These are phyloP conservation scores for Macrophya alboannulata DNA, from an alignment of 2,888 invertebrate genomes.

Conservation along the genomic window DNA sequence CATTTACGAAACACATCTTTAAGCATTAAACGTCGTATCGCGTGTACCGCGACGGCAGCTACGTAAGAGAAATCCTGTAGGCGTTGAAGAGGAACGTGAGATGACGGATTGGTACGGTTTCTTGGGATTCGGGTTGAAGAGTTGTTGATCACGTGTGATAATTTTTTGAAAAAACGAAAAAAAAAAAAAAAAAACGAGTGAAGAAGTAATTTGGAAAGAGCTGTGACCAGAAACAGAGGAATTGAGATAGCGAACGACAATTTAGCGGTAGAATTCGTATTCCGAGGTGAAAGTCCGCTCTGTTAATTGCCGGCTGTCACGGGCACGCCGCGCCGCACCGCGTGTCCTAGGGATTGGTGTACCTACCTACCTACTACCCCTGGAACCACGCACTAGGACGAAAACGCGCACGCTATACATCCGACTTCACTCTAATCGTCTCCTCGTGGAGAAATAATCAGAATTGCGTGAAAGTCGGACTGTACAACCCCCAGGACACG, in stretches of 20 bases:
- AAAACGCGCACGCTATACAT: constrained; percentile 35
- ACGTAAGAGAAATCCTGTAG: background rate
- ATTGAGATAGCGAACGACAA: background rate
- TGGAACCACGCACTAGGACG: constrained; percentile 28
- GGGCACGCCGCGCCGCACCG: constrained; percentile 72
- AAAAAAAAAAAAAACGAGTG: constrained; percentile 62
- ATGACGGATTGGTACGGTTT: background rate
- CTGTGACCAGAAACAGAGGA: constrained; percentile 4
- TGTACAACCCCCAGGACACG: background rate
- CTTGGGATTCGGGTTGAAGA: background rate
- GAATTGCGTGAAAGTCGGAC: constrained; percentile 29
- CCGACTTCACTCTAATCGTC: constrained; percentile 5
- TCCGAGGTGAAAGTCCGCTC: constrained; percentile 74
- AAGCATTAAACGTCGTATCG: constrained; percentile 49
- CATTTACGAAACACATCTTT: background rate
- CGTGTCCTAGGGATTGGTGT: constrained; percentile 66
- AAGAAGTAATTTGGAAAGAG: constrained; percentile 49
- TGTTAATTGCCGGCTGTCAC: constrained; percentile 80
- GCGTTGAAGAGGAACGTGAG: background rate
- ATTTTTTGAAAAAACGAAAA: background rate
- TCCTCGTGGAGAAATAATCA: constrained; percentile 34
- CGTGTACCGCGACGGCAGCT: constrained; percentile 20
- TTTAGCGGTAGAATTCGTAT: constrained; percentile 63
- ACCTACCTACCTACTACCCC: constrained; percentile 11
- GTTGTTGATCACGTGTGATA: background rate